Evolutionary conservation across 53 echinoderm and acorn worm species (phyloP), one percentile per base, ranked within the genome.

Genomic region (Actinopyga echinites): DNA sequence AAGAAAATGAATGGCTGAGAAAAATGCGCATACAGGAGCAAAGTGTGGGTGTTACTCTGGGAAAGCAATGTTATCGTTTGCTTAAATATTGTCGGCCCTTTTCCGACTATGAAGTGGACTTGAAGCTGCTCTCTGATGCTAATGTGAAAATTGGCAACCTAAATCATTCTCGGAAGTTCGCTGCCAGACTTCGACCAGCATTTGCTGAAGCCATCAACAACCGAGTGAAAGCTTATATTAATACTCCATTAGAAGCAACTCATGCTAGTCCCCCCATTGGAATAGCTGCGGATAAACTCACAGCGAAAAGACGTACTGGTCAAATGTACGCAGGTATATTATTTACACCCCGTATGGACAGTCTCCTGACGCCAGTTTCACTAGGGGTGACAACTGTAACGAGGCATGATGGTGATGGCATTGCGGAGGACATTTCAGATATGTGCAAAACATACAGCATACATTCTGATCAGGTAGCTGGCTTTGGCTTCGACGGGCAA

Each of bases 31-130:
- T 26, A 31, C 23, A 65, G 19, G 33, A 81, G 8, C 61, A 60
- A 22, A n/a, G 35, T 15, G 67, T 65, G 11, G 83, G 67, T 28
- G 17, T 83, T 10, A 83, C 52, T 8, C 42, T 83, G 1, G 83
- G 83, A 19, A 83, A 45, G 56, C 83, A 83, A 65, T 36, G 21
- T 4, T 81, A 81, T 62, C 31, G 63, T 33, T 34, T 66, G 0
- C 54, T 83, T 15, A 83, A 83, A 37, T 68, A 67, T 68, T 44
- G 67, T 26, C 15, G 83, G 8, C 83, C 83, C 5, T 83, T 68
- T 29, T 30, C 83, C 19, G 83, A 69, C 69, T 83, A 52, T 52
- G 69, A 83, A 49, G 83, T 68, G 13, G 83, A 69, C 22, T 52
- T 67, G 68, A 15, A 22, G 11, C 58, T 83, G 8, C 83, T 83